Percentiles rank a stretch among this genome's conserved stretches.
phyloP scores from a whole-genome alignment of 1,140 invertebrate genomes.

The Cydia splendana region DNA sequence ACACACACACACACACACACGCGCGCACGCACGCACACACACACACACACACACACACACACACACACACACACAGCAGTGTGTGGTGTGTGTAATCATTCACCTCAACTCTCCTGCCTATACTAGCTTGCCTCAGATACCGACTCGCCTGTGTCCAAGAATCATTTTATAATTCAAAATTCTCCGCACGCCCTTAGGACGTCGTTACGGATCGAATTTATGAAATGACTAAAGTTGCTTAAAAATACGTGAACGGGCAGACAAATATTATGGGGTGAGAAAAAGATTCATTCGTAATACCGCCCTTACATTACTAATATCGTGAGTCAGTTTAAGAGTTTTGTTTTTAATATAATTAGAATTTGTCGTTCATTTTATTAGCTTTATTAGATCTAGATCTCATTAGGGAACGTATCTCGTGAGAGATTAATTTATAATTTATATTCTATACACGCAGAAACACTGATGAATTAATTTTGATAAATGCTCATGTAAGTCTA shows the following conservation, averaged over 20 bases:
- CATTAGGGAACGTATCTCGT: neutral
- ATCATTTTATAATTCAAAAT: neutral
- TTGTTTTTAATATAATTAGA: too few relatives aligned
- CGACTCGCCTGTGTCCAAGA: neutral
- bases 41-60: too few relatives aligned
- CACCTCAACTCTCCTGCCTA: too few relatives aligned
- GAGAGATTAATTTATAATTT: neutral
- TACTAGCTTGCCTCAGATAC: neutral
- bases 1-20: too few relatives aligned
- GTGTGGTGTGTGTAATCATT: too few relatives aligned
- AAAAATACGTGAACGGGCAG: slow-evolving; percentile 17
- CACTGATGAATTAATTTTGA: neutral
- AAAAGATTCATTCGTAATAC: neutral
- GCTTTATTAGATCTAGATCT: neutral
- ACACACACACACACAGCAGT: too few relatives aligned
- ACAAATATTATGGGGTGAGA: neutral
- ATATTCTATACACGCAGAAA: neutral
- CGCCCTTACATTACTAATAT: neutral
- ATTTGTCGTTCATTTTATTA: neutral
- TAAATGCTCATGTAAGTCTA: too few relatives aligned
- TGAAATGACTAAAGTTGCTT: slow-evolving; percentile 10
- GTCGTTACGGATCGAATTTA: slow-evolving; percentile 14
- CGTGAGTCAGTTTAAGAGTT: neutral
- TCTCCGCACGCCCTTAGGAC: neutral
- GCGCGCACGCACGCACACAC: too few relatives aligned